Conservation (phyloP, 2,888 invertebrate genomes). For the Ditylenchus weischeri region DNA sequence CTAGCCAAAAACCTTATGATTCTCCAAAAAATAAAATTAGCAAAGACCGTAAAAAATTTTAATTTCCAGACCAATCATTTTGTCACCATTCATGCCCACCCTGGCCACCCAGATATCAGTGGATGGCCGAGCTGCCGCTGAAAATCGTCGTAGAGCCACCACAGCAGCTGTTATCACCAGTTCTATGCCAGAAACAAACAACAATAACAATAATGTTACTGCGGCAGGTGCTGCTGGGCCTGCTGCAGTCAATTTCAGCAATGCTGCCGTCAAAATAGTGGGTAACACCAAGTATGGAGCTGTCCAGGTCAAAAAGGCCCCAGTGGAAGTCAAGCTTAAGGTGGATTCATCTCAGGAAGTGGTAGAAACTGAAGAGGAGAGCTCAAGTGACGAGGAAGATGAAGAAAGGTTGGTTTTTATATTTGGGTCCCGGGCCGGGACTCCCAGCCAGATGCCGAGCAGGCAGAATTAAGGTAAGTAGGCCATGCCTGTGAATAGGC, state of each 20-base stretch:
- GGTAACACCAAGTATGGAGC: slow-evolving; percentile 21
- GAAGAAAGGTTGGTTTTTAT: slow-evolving; percentile 20
- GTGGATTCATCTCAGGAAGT: slow-evolving; percentile 9
- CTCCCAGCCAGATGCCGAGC: too few relatives aligned
- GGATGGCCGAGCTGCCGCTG: slow-evolving; percentile 30
- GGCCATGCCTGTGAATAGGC: too few relatives aligned
- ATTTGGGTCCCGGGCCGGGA: too few relatives aligned
- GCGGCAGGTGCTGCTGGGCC: not conserved
- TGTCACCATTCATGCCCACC: slow-evolving; percentile 54
- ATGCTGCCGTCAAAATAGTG: slow-evolving; percentile 3
- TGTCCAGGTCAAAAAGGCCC: slow-evolving; percentile 8
- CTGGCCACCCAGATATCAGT: slow-evolving; percentile 50
- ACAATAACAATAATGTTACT: not conserved
- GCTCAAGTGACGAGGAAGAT: slow-evolving; percentile 26
- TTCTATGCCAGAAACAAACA: slow-evolving; percentile 13
- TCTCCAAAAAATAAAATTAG: too few relatives aligned
- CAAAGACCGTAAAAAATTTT: not conserved
- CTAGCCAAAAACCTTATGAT: too few relatives aligned
- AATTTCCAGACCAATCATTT: slow-evolving; percentile 50
- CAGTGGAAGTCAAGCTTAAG: slow-evolving; percentile 4
- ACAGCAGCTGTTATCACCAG: slow-evolving; percentile 13
- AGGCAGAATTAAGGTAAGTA: too few relatives aligned
- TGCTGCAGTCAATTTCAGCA: not conserved
- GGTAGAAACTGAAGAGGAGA: slow-evolving; percentile 9
- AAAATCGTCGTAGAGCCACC: slow-evolving; percentile 23